Evolutionary conservation across 2,113 vertebrate species (phyloP).

Genomic region (Hucho hucho): DNA sequence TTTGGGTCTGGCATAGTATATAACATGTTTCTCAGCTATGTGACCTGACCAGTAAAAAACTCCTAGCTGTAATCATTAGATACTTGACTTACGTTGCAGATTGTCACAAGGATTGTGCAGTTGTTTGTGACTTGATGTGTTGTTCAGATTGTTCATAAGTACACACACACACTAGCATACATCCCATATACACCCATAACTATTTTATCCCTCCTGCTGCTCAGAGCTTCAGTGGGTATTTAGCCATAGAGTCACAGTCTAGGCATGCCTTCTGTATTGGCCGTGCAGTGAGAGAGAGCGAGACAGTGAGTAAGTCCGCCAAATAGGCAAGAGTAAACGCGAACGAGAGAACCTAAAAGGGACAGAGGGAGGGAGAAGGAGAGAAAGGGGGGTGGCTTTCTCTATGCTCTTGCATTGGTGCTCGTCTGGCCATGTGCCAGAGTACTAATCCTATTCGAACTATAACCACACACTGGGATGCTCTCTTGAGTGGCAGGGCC

Average conservation of each 20-base stretch:
- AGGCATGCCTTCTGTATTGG: conserved; percentile 5
- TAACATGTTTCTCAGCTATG: too few species aligned
- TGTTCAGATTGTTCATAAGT: neutral
- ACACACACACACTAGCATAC: too few species aligned
- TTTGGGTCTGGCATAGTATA: too few species aligned
- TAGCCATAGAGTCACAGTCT: conserved; percentile 7
- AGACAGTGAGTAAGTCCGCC: neutral
- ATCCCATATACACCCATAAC: neutral
- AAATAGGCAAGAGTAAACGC: neutral
- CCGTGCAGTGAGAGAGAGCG: neutral
- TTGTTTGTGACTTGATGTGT: neutral
- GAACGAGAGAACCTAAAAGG: neutral
- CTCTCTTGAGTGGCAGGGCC: conserved; percentile 72
- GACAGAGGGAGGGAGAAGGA: neutral
- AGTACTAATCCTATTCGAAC: conserved; percentile 50
- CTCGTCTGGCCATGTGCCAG: conserved; percentile 37
- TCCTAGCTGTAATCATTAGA: neutral
- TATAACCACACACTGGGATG: conserved; percentile 32
- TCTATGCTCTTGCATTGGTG: conserved; percentile 42
- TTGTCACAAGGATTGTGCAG: neutral
- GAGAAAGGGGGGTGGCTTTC: neutral
- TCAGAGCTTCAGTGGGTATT: neutral
- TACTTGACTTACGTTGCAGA: neutral
- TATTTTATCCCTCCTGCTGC: neutral
- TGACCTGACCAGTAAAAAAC: too few species aligned